These are phyloP conservation scores for Conops quadrifasciatus DNA, from an alignment of 2,888 invertebrate species.

Conservation along the genomic window DNA sequence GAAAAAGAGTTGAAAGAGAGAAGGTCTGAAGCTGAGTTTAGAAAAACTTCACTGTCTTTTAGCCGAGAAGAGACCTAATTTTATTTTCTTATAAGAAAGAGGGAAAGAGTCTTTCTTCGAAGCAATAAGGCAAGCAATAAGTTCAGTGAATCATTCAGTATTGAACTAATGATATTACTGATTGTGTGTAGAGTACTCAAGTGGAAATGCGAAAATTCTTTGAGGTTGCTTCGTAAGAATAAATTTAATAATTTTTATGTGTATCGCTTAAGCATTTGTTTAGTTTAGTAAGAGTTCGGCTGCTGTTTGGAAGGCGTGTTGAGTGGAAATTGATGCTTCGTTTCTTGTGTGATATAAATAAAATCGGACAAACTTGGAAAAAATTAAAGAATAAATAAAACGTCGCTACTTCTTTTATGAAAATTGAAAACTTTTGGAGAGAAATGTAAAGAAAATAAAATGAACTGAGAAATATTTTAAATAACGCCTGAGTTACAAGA, in stretches of 20 bases:
- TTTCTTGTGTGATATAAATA: background rate
- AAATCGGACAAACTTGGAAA: background rate
- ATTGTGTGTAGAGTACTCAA: conserved; percentile 13
- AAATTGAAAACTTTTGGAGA: background rate
- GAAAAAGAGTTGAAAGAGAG: no score
- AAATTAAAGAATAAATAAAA: background rate
- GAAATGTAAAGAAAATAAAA: background rate
- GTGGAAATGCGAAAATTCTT: conserved; percentile 27
- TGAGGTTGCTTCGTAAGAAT: conserved; percentile 18
- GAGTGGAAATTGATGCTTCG: conserved; percentile 3
- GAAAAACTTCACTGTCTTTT: no score
- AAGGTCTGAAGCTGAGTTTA: no score
- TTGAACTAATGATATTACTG: background rate
- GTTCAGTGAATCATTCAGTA: no score
- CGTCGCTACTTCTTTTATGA: background rate
- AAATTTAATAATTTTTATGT: conserved; percentile 29
- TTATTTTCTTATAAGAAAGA: no score
- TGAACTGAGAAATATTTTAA: background rate
- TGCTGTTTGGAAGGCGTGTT: conserved; percentile 15
- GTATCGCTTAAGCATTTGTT: conserved; percentile 20
- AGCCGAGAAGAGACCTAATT: no score
- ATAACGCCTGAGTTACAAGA: background rate
- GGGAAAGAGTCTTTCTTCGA: no score
- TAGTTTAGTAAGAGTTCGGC: conserved; percentile 27
- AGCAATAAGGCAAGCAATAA: no score